phyloP scores from a whole-genome alignment of 92 coral and sea anemone genomes.

The Meandrina meandrites region DNA sequence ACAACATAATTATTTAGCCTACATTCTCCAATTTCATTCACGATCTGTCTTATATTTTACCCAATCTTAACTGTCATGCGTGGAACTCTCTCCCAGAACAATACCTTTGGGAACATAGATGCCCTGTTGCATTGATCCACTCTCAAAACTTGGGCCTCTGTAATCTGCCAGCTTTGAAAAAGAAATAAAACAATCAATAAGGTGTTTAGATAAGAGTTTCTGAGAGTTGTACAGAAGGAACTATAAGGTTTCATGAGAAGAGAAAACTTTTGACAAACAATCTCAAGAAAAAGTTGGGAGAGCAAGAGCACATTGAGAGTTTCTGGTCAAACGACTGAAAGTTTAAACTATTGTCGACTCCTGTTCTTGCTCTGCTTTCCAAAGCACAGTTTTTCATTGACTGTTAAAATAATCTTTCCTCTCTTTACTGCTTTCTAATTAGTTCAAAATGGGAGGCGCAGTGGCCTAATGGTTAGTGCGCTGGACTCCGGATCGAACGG shows the following conservation, averaged over 20 bases:
- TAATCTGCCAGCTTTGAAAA: constrained; percentile 84
- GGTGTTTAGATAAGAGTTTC: background rate
- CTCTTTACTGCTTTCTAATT: too few relatives aligned
- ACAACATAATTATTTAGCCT: background rate
- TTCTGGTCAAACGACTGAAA: background rate
- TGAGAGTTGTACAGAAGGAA: background rate
- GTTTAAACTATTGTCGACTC: too few relatives aligned
- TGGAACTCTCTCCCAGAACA: background rate
- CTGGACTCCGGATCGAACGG: too few relatives aligned
- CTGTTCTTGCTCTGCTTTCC: too few relatives aligned
- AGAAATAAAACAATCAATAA: background rate
- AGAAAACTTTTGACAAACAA: background rate
- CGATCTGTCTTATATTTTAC: background rate
- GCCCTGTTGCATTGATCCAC: constrained; percentile 98
- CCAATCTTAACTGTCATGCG: too few relatives aligned
- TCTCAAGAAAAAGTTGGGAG: too few relatives aligned
- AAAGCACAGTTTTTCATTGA: too few relatives aligned
- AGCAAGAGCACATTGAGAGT: background rate
- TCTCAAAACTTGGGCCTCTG: constrained; percentile 93
- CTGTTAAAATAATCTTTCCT: too few relatives aligned
- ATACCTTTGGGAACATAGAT: constrained; percentile 88
- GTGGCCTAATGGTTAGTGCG: too few relatives aligned
- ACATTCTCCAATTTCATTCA: background rate
- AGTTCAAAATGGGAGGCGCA: too few relatives aligned
- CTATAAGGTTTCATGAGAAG: background rate